Evolutionary conservation across 2,113 vertebrate genomes (phyloP).

Genomic region (Ariopsis seemanni): DNA sequence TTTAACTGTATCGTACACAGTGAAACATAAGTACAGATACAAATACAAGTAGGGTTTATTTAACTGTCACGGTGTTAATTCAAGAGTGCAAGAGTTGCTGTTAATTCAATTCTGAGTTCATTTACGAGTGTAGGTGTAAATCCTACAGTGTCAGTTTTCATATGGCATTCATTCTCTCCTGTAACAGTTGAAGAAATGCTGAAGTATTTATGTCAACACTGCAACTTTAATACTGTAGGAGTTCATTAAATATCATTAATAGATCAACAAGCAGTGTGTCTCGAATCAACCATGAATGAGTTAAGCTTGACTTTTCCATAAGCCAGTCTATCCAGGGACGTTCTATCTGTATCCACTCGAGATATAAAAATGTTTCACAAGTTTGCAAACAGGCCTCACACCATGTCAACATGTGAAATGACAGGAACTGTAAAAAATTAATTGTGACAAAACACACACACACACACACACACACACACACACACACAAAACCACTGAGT

Average conservation of each 20-base stretch:
- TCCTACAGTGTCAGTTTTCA: not conserved
- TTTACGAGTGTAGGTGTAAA: not conserved
- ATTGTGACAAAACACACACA: not conserved
- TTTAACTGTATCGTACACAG: not conserved
- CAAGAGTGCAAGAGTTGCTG: not conserved
- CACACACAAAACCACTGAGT: not conserved
- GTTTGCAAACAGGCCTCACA: slow-evolving; percentile 16
- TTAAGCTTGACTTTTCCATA: not conserved
- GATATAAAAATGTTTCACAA: slow-evolving; percentile 9
- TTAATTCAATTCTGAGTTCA: not conserved
- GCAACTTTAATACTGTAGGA: not conserved
- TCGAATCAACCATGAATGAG: not conserved
- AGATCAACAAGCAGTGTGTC: not conserved
- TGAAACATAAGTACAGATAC: not conserved
- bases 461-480: not conserved
- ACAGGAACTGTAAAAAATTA: slow-evolving; percentile 16
- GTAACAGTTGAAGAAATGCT: not conserved
- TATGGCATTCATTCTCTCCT: not conserved
- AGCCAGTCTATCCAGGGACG: not conserved
- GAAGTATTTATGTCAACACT: not conserved
- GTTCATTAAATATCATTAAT: not conserved
- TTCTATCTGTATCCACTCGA: not conserved
- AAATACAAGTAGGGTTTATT: not conserved
- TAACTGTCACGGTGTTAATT: not conserved
- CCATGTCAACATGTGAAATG: slow-evolving; percentile 22